phyloP scores from a whole-genome alignment of 2,113 vertebrate genomes.

The Pteropus alecto region DNA sequence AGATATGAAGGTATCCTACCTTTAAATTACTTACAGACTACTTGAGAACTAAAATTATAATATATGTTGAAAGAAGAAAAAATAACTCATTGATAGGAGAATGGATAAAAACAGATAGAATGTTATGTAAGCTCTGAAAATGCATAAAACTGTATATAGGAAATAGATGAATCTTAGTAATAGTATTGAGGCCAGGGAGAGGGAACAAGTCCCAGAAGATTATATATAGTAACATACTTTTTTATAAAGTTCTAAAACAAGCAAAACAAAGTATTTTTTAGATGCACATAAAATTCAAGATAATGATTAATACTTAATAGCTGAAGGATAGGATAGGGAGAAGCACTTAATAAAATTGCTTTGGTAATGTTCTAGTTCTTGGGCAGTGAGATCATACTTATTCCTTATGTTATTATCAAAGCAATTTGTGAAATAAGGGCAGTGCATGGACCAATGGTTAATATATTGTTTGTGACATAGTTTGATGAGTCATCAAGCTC shows the following conservation, averaged over 20 bases:
- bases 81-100: background rate
- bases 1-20: background rate
- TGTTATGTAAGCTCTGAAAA: conserved; percentile 24
- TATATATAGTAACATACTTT: background rate
- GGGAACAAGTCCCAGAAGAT: background rate
- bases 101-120: background rate
- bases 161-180: background rate
- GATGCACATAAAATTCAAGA: background rate
- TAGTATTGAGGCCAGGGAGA: background rate
- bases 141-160: background rate
- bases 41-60: background rate
- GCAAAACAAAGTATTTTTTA: background rate
- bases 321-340: background rate
- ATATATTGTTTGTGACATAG: background rate
- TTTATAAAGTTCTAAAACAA: background rate
- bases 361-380: background rate
- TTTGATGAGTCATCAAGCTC: background rate
- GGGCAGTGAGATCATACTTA: background rate
- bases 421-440: background rate
- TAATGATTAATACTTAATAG: conserved; percentile 33
- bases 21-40: conserved; percentile 18
- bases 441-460: background rate
- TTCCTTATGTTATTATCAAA: background rate
- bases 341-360: background rate
- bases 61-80: background rate